These are phyloP conservation scores for Apeltes quadracus DNA, from an alignment of 2,113 vertebrate genomes.

Conservation along the genomic window DNA sequence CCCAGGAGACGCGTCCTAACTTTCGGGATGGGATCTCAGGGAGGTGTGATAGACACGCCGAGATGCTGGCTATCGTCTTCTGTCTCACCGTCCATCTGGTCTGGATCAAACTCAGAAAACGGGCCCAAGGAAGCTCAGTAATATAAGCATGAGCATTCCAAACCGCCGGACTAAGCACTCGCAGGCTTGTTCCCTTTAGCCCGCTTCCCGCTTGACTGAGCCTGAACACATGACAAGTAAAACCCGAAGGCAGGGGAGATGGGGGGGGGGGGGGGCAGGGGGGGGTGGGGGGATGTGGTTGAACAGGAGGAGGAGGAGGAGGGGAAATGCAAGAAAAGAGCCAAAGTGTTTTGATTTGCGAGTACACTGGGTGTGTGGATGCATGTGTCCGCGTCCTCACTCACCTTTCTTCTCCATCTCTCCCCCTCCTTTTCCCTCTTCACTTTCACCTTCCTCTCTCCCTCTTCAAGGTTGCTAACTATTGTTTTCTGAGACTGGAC, in stretches of 20 bases:
- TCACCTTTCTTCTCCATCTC: slow-evolving; percentile 35
- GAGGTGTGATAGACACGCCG: slow-evolving; percentile 31
- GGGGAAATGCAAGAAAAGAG: slow-evolving; percentile 58
- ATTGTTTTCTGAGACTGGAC: slow-evolving; percentile 58
- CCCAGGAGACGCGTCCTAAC: neutral
- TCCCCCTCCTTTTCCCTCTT: neutral
- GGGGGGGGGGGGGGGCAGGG: slow-evolving; percentile 10
- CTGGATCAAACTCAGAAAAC: slow-evolving; percentile 26
- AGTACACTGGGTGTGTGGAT: slow-evolving; percentile 56
- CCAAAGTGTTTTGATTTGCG: slow-evolving; percentile 70
- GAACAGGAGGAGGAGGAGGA: slow-evolving; percentile 43
- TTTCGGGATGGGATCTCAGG: neutral
- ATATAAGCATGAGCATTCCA: slow-evolving; percentile 58
- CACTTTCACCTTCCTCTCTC: slow-evolving; percentile 19
- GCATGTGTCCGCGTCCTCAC: slow-evolving; percentile 42
- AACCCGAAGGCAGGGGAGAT: slow-evolving; percentile 55
- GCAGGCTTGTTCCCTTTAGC: slow-evolving; percentile 52
- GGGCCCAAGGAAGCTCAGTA: slow-evolving; percentile 52
- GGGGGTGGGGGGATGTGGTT: slow-evolving; percentile 4
- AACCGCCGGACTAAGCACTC: slow-evolving; percentile 66
- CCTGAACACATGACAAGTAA: slow-evolving; percentile 73
- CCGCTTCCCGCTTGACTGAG: slow-evolving; percentile 74
- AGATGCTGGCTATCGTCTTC: slow-evolving; percentile 33
- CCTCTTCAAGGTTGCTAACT: slow-evolving; percentile 48
- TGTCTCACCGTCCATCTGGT: slow-evolving; percentile 43